Evolutionary conservation across 2,113 vertebrate genomes (phyloP).

Genomic region (Nesogale talazaci): DNA sequence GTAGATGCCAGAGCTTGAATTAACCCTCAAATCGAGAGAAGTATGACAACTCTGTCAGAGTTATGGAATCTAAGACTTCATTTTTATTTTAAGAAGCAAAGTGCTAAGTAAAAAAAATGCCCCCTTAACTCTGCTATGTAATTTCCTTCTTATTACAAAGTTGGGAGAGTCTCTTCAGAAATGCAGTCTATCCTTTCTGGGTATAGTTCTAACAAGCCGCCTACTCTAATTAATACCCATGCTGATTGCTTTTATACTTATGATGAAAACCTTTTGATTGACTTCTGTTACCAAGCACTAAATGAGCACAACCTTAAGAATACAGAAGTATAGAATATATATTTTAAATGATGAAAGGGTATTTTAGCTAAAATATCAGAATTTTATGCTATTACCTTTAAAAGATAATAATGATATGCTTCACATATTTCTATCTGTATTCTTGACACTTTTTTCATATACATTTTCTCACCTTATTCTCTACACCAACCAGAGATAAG

Average conservation of each 20-base stretch:
- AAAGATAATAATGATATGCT: constrained; percentile 31
- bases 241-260: neutral
- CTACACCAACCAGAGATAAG: constrained; percentile 8
- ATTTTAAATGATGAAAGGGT: neutral
- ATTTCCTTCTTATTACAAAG: neutral
- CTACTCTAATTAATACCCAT: neutral
- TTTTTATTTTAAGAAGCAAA: neutral
- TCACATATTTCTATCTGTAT: constrained; percentile 37
- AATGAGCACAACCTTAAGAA: constrained; percentile 19
- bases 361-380: constrained; percentile 30
- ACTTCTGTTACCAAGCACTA: neutral
- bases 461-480: constrained; percentile 53
- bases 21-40: neutral
- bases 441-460: constrained; percentile 50
- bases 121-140: neutral
- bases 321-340: neutral
- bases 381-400: constrained; percentile 46
- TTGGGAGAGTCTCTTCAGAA: neutral
- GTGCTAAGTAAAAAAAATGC: neutral
- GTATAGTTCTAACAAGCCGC: neutral
- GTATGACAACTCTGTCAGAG: neutral
- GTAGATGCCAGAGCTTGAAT: neutral
- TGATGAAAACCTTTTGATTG: neutral
- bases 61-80: neutral
- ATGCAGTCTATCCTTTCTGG: neutral